Conservation (phyloP, 2,888 invertebrate genomes). For the Parnassius glacialis region DNA sequence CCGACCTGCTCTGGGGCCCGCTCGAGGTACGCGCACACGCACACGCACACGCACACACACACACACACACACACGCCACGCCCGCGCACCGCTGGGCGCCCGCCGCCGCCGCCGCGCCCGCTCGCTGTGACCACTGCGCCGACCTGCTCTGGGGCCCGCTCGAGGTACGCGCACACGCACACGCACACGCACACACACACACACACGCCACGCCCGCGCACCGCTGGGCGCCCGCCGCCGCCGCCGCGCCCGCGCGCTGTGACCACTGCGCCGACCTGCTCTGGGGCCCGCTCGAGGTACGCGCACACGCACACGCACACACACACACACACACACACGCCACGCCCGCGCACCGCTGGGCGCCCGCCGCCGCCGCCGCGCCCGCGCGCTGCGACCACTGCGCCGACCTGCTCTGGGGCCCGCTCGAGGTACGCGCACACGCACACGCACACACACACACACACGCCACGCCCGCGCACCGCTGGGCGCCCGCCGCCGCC, state of each 20-base stretch:
- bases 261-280: too few species aligned
- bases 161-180: slow-evolving; percentile 84
- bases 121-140: slow-evolving; percentile 95
- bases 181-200: slow-evolving; percentile 70
- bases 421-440: slow-evolving; percentile 85
- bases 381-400: slow-evolving; percentile 96
- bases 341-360: slow-evolving; percentile 81
- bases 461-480: slow-evolving; percentile 81
- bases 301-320: too few species aligned
- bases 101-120: slow-evolving; percentile 88
- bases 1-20: too few species aligned
- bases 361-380: slow-evolving; percentile 88
- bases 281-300: too few species aligned
- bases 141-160: slow-evolving; percentile 96
- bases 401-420: slow-evolving; percentile 94
- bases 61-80: slow-evolving; percentile 81
- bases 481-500: slow-evolving; percentile 81
- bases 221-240: slow-evolving; percentile 86
- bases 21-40: too few species aligned
- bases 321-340: too few species aligned
- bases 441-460: slow-evolving; percentile 88
- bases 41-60: slow-evolving; percentile 63
- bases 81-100: slow-evolving; percentile 83
- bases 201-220: slow-evolving; percentile 91
- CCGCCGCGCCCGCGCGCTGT: slow-evolving; percentile 46